A percentile compares a stretch with the other conserved stretches of the same genome.
Conservation (phyloP, 2,113 vertebrate species). For the Phyllostomus discolor region DNA sequence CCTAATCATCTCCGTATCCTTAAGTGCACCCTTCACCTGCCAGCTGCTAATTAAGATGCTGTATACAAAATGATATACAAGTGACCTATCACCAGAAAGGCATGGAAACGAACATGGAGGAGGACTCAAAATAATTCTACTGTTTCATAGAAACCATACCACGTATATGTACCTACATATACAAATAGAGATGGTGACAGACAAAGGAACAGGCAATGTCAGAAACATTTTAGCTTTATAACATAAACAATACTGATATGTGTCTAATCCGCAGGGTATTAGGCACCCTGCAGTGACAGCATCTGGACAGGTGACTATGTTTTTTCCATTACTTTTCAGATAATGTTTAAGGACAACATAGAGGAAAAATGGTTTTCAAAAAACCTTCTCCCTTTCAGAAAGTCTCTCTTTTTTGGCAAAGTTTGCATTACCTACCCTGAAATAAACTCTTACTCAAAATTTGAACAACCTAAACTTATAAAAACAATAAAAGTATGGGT, state of each 20-base stretch:
- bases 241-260: neutral
- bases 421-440: neutral
- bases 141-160: neutral
- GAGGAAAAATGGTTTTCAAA: neutral
- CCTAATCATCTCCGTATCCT: neutral
- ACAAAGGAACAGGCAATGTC: neutral
- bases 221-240: neutral
- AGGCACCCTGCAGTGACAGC: neutral
- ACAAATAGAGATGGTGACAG: neutral
- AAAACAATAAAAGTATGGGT: neutral
- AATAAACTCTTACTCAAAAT: constrained; percentile 38
- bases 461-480: neutral
- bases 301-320: neutral
- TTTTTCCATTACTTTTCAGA: neutral
- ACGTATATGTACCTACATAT: neutral
- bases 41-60: neutral
- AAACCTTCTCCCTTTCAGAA: neutral
- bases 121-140: neutral
- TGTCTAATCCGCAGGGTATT: neutral
- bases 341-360: neutral
- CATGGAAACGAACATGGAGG: neutral
- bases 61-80: neutral
- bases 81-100: neutral
- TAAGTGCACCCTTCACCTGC: neutral
- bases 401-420: neutral